Evolutionary conservation across 2,113 vertebrate species (phyloP).

Genomic region (Antechinus stuartii): DNA sequence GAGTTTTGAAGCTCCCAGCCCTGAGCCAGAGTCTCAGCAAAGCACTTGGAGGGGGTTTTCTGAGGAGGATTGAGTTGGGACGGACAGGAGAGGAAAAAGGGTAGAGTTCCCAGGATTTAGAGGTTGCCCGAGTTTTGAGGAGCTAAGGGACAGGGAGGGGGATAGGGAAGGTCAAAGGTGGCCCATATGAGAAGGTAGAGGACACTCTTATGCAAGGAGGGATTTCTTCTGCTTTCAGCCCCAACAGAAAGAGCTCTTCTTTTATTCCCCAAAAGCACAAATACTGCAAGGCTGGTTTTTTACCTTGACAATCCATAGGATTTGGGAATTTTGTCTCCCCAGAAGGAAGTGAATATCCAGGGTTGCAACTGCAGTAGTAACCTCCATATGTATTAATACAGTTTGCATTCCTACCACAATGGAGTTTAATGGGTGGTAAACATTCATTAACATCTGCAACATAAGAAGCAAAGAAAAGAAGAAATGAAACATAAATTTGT

Average conservation of each 20-base stretch:
- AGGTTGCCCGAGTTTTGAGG: not conserved
- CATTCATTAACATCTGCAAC: slow-evolving; percentile 70
- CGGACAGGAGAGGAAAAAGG: not conserved
- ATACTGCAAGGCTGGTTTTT: not conserved
- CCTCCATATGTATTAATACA: slow-evolving; percentile 41
- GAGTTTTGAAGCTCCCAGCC: not conserved
- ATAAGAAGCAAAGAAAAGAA: not conserved
- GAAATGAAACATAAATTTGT: too few relatives aligned
- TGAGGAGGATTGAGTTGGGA: not conserved
- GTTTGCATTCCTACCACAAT: slow-evolving; percentile 46
- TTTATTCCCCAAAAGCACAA: not conserved
- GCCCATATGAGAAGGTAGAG: not conserved
- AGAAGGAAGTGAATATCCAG: slow-evolving; percentile 40
- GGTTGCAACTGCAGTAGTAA: slow-evolving; percentile 16
- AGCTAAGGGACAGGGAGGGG: not conserved
- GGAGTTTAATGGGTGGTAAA: not conserved
- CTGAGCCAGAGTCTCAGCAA: not conserved
- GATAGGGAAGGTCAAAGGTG: too few relatives aligned
- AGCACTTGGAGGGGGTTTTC: not conserved
- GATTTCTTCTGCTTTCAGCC: not conserved
- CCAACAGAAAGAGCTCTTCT: not conserved
- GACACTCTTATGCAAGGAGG: not conserved
- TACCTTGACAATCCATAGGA: slow-evolving; percentile 42
- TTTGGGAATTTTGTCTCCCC: not conserved
- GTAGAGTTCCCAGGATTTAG: not conserved